phyloP scores from a whole-genome alignment of 2,888 invertebrate species.

The Neoitamus cyanurus region DNA sequence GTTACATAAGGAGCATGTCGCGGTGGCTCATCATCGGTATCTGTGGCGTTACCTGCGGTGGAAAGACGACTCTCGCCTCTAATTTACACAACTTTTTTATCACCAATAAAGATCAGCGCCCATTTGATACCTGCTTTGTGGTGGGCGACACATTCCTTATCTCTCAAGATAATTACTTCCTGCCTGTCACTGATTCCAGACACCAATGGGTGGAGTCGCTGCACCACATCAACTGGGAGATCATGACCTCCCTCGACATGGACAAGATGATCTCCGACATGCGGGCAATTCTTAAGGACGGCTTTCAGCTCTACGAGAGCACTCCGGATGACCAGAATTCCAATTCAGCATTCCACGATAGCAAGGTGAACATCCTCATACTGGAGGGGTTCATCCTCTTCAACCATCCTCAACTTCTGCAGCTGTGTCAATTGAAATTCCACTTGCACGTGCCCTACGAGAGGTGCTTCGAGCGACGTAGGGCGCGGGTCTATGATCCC shows the following conservation, averaged over 20 bases:
- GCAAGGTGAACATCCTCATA: constrained; percentile 70
- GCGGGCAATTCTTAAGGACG: constrained; percentile 61
- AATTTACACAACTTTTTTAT: constrained; percentile 67
- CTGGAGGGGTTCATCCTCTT: constrained; percentile 83
- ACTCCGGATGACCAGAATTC: background rate
- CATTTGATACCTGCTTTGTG: constrained; percentile 62
- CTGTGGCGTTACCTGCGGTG: constrained; percentile 85
- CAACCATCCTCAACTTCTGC: constrained; percentile 74
- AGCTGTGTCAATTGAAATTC: constrained; percentile 78
- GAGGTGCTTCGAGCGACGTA: constrained; percentile 74
- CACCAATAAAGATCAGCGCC: constrained; percentile 57
- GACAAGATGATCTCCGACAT: constrained; percentile 75
- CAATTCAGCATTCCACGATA: constrained; percentile 53
- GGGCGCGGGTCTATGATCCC: constrained; percentile 79
- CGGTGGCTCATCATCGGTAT: constrained; percentile 76
- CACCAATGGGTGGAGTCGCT: constrained; percentile 74
- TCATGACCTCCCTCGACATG: constrained; percentile 79
- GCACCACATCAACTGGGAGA: constrained; percentile 82
- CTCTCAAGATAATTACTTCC: constrained; percentile 83
- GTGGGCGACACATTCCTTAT: constrained; percentile 69
- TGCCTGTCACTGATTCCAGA: constrained; percentile 73
- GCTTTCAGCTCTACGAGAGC: constrained; percentile 47
- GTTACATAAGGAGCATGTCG: constrained; percentile 57
- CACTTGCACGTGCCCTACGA: constrained; percentile 78
- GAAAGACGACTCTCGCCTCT: constrained; percentile 80